phyloP scores from a whole-genome alignment of 2,797 vertebrate genomes.

The Cynopterus sphinx region DNA sequence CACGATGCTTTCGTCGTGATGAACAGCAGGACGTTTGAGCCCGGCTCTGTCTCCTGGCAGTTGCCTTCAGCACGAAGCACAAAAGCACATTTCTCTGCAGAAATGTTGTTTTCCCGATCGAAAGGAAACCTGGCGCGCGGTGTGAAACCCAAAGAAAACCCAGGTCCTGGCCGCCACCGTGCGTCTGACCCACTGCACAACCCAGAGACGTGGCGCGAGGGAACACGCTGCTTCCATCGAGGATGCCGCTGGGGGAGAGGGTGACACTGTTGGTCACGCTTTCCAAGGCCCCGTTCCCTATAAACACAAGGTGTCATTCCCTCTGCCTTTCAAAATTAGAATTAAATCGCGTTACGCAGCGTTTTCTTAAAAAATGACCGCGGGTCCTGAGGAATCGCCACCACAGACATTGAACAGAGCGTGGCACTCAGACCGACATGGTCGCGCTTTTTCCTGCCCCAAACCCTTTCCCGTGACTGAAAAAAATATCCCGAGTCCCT shows the following conservation, averaged over 20 bases:
- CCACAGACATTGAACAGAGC: conserved; percentile 18
- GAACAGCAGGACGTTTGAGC: conserved; percentile 44
- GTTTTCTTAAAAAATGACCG: neutral
- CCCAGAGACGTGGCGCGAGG: conserved; percentile 26
- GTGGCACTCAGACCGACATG: neutral
- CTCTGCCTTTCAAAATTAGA: conserved; percentile 45
- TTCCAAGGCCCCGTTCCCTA: conserved; percentile 46
- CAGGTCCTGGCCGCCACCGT: neutral
- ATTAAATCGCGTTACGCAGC: conserved; percentile 46
- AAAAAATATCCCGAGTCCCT: neutral
- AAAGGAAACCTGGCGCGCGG: conserved; percentile 59
- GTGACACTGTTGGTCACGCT: conserved; percentile 7
- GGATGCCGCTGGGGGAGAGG: conserved; percentile 10
- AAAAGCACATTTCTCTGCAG: conserved; percentile 12
- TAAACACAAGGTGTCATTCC: conserved; percentile 59
- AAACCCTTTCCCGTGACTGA: neutral
- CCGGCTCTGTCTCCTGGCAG: conserved; percentile 37
- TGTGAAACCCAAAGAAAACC: conserved; percentile 68
- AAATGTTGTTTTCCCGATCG: conserved; percentile 63
- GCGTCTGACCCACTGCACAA: conserved; percentile 57
- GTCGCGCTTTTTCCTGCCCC: neutral
- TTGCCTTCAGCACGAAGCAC: neutral
- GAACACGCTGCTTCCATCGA: conserved; percentile 43
- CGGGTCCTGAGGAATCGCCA: neutral
- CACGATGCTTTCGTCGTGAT: neutral